These are phyloP conservation scores for Procavia capensis DNA, from an alignment of 2,113 vertebrate genomes.

Conservation along the genomic window DNA sequence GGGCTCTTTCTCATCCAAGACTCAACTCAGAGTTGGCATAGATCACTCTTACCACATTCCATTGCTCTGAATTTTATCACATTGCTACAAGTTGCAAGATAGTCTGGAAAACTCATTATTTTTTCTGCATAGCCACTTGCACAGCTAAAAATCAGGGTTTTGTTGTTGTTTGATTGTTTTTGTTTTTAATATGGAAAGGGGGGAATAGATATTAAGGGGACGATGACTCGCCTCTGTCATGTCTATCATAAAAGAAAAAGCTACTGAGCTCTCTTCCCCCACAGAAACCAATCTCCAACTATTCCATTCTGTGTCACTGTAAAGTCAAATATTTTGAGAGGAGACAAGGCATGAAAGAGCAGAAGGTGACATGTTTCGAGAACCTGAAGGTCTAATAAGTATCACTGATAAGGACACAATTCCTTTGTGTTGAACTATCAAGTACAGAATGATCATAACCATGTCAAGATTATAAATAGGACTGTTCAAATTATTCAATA, in stretches of 20 bases:
- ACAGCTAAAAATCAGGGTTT: background rate
- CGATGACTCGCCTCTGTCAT: background rate
- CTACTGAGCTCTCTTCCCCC: background rate
- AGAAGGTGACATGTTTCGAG: constrained; percentile 34
- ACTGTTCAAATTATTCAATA: constrained; percentile 2
- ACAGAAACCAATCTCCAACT: background rate
- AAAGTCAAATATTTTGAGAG: background rate
- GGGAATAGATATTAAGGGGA: background rate
- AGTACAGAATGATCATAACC: background rate
- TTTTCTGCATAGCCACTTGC: background rate
- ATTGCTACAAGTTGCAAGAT: background rate
- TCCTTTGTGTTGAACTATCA: background rate
- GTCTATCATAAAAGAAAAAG: constrained; percentile 7
- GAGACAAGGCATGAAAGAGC: background rate
- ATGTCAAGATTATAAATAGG: constrained; percentile 16
- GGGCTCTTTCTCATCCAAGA: background rate
- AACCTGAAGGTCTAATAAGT: background rate
- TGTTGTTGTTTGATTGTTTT: background rate
- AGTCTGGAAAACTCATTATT: background rate
- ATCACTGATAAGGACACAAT: background rate
- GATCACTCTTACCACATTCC: background rate
- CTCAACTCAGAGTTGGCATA: background rate
- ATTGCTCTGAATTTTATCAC: background rate
- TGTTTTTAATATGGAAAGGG: background rate
- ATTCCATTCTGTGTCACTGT: background rate